phyloP scores from a whole-genome alignment of 2,797 vertebrate species.

The Selene dorsalis region DNA sequence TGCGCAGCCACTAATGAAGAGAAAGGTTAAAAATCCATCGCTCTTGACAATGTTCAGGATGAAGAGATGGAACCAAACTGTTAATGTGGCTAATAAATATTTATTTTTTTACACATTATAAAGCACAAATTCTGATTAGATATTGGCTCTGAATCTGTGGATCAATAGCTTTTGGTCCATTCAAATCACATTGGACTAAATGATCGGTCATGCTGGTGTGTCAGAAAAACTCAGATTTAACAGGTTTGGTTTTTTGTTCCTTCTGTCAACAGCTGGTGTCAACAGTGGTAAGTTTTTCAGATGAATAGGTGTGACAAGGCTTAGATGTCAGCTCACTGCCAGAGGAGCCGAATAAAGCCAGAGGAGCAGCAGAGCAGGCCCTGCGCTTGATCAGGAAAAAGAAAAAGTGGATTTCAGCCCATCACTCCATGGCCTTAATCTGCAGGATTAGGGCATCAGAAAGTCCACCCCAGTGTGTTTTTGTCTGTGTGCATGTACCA shows the following conservation, averaged over 20 bases:
- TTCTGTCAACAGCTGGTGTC: background rate
- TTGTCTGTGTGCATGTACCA: background rate
- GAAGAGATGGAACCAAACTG: background rate
- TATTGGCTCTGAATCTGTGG: background rate
- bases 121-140: background rate
- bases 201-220: background rate
- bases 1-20: no score
- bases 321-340: constrained; percentile 22
- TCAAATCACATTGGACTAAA: background rate
- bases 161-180: background rate
- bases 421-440: constrained; percentile 82
- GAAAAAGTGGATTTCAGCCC: constrained; percentile 71
- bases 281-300: background rate
- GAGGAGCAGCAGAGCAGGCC: constrained; percentile 27
- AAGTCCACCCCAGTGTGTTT: constrained; percentile 53
- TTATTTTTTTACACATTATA: background rate
- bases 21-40: background rate
- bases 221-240: background rate
- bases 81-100: background rate
- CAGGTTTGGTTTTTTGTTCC: background rate
- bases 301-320: constrained; percentile 16
- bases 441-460: constrained; percentile 77
- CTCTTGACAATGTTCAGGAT: background rate
- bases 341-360: constrained; percentile 20
- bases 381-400: constrained; percentile 59